A percentile compares a stretch with the other conserved stretches of the same genome.
These are phyloP conservation scores for Chlorops oryzae DNA, from an alignment of 1,140 invertebrate genomes.

Conservation along the genomic window DNA sequence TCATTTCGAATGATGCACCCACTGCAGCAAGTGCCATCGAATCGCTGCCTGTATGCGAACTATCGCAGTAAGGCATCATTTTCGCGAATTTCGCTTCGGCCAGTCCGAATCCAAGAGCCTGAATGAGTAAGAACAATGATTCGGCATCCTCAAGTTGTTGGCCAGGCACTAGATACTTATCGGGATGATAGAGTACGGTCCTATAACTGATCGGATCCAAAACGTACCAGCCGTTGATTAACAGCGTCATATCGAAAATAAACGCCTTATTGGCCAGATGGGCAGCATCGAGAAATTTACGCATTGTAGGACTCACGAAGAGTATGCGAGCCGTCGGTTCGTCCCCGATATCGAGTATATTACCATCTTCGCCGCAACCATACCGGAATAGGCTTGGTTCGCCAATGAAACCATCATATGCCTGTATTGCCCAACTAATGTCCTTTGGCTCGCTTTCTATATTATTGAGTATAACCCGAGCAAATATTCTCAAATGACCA, in stretches of 20 bases:
- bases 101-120: too few species aligned
- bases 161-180: constrained; percentile 29
- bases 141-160: not conserved
- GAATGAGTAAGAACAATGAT: constrained; percentile 28
- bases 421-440: constrained; percentile 27
- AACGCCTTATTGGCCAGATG: constrained; percentile 34
- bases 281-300: constrained; percentile 25
- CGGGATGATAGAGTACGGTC: constrained; percentile 36
- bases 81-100: constrained; percentile 26
- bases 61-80: constrained; percentile 30
- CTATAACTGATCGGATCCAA: constrained; percentile 29
- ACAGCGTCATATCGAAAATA: constrained; percentile 20
- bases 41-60: constrained; percentile 34
- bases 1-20: constrained; percentile 27
- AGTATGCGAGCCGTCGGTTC: constrained; percentile 24
- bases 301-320: constrained; percentile 26
- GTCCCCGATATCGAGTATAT: too few species aligned
- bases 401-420: constrained; percentile 37
- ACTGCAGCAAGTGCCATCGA: constrained; percentile 25
- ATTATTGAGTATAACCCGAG: constrained; percentile 32
- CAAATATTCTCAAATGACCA: constrained; percentile 26
- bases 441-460: constrained; percentile 28
- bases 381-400: constrained; percentile 18
- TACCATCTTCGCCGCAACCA: too few species aligned
- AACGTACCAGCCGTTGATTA: constrained; percentile 23